These are phyloP conservation scores for Notechis scutatus DNA, from an alignment of 2,113 vertebrate genomes.

Conservation along the genomic window DNA sequence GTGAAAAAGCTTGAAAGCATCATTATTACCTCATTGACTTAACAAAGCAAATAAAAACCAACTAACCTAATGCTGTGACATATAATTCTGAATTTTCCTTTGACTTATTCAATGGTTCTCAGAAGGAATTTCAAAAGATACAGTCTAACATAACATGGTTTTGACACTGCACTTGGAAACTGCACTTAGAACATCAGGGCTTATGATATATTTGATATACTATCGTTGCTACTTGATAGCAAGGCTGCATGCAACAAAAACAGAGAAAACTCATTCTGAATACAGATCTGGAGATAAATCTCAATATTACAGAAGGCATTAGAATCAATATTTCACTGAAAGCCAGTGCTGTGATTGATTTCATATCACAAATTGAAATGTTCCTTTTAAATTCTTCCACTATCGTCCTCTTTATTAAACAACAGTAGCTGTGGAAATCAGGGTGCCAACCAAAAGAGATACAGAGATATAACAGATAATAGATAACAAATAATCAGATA, in stretches of 20 bases:
- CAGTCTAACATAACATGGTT: neutral
- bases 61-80: neutral
- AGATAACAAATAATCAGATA: no score
- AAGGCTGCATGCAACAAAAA: neutral
- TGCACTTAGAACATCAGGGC: neutral
- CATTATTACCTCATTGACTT: neutral
- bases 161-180: neutral
- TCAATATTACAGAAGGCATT: neutral
- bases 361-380: neutral
- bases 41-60: neutral
- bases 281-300: neutral
- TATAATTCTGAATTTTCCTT: neutral
- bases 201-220: no score
- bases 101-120: neutral
- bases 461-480: neutral
- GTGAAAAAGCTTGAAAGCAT: neutral
- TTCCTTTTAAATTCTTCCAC: neutral
- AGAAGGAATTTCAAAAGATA: neutral
- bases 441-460: neutral
- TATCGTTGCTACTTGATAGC: neutral
- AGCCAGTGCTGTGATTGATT: neutral
- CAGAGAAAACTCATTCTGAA: neutral
- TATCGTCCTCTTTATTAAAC: neutral
- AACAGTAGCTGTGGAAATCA: neutral
- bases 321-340: neutral